Percentiles rank a stretch among this genome's conserved stretches.
Evolutionary conservation across 2,888 invertebrate genomes (phyloP).

Genomic region (Drosophila subquinaria): DNA sequence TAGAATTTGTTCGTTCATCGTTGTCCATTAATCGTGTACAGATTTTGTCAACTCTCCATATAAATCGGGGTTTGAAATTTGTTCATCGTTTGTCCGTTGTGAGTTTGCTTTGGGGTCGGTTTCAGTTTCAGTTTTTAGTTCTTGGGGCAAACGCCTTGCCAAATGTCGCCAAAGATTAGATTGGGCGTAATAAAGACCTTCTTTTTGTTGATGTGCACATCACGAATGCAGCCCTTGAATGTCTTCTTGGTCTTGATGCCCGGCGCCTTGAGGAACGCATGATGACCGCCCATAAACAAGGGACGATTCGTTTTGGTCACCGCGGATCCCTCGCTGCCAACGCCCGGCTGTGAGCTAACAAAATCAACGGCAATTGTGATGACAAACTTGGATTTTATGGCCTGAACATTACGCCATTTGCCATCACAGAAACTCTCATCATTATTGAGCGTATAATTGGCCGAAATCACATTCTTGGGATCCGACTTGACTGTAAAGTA

Average conservation of each 20-base stretch:
- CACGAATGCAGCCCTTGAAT: constrained; percentile 93
- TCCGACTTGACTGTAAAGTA: constrained; percentile 92
- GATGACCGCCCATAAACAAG: constrained; percentile 96
- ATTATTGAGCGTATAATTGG: constrained; percentile 89
- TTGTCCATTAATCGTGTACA: constrained; percentile 49
- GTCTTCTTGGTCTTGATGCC: constrained; percentile 90
- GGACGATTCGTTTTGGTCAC: constrained; percentile 93
- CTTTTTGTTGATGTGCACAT: constrained; percentile 88
- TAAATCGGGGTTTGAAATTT: neutral
- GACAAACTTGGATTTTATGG: constrained; percentile 95
- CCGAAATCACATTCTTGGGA: constrained; percentile 88
- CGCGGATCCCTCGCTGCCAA: constrained; percentile 88
- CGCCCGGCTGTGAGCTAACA: constrained; percentile 90
- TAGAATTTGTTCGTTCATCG: constrained; percentile 71
- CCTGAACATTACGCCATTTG: constrained; percentile 95
- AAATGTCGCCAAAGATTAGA: constrained; percentile 90
- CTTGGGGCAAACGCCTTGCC: constrained; percentile 92
- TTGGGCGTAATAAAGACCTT: constrained; percentile 86
- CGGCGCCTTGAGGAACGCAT: constrained; percentile 86
- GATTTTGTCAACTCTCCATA: constrained; percentile 34
- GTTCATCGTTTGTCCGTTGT: constrained; percentile 31
- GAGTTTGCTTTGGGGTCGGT: neutral
- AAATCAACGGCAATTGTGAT: constrained; percentile 95
- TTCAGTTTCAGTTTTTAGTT: constrained; percentile 86
- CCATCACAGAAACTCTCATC: constrained; percentile 95